Evolutionary conservation across 1,140 invertebrate genomes (phyloP), one percentile per base, ranked within the genome.

Genomic region (Phocides pigmalion): DNA sequence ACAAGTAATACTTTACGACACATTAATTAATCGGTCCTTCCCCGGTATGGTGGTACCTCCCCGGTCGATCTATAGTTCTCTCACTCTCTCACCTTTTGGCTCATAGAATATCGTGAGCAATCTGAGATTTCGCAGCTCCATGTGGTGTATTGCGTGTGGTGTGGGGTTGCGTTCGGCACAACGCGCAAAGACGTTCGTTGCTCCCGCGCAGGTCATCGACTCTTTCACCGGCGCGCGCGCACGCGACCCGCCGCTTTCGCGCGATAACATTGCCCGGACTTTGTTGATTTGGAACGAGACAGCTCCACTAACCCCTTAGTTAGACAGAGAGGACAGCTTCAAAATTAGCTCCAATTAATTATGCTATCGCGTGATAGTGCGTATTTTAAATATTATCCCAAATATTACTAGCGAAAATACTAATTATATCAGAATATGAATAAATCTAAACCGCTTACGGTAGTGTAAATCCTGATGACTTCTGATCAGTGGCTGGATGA

Each of bases 181-280:
- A n/a, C 53, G 59, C 64, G 85, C 87, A 90, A 90, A 90, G 87
- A 90, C 87, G 87, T 90, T 90, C 87, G 86, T 89, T 90, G 87
- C 81, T 79, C 87, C 84, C 83, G 82, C 86, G 72, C 79, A 79
- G 87, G 81, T 86, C 87, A 74, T 74, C 74, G 84, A 87, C 86
- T 87, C 84, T 88, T 87, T 89, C 84, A 84, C 84, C 82, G 79
- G 74, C 77, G 81, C 77, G 50, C 64, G 79, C 76, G 84, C 84
- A 79, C 84, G 81, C 82, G 80, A 80, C 80, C 70, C 39, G 65
- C 67, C 75, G 86, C 87, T 90, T 90, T 90, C 87, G 82, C 80
- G 67, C 77, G 79, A 87, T 88, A 84, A 82, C 81, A 76, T 47
- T 56, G 53, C 39, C 37, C 68, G 44, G 49, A 78, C 76, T 74